phyloP scores from a whole-genome alignment of 1,140 invertebrate species.

The Drosophila bifasciata region DNA sequence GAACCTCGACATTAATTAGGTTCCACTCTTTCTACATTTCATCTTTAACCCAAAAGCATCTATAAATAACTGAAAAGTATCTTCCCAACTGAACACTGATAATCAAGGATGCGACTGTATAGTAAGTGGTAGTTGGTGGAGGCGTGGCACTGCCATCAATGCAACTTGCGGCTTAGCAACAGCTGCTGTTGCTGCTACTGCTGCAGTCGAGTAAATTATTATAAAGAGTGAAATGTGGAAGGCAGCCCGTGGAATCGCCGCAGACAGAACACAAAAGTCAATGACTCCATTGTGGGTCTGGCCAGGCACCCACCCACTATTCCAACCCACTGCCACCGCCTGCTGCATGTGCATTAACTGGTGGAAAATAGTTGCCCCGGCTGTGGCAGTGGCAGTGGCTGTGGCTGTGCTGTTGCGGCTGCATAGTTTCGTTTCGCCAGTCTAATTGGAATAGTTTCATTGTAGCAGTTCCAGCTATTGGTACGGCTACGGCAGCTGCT shows the following conservation, averaged over 20 bases:
- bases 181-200: slow-evolving; percentile 37
- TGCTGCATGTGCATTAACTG: slow-evolving; percentile 75
- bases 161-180: slow-evolving; percentile 73
- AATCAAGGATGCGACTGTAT: slow-evolving; percentile 38
- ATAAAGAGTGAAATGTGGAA: slow-evolving; percentile 54
- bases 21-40: too few species aligned
- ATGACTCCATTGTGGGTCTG: slow-evolving; percentile 78
- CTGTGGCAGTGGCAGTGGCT: slow-evolving; percentile 18
- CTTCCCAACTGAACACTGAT: slow-evolving; percentile 15
- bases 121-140: too few species aligned
- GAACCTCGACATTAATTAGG: too few species aligned
- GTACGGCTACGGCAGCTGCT: background rate
- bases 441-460: slow-evolving; percentile 82
- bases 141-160: slow-evolving; percentile 66
- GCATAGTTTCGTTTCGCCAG: slow-evolving; percentile 72
- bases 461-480: slow-evolving; percentile 21
- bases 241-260: slow-evolving; percentile 20
- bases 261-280: slow-evolving; percentile 75
- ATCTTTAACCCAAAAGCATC: too few species aligned
- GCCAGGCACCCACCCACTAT: background rate
- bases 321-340: background rate
- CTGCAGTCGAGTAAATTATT: slow-evolving; percentile 61
- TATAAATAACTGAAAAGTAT: too few species aligned
- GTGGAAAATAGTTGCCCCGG: slow-evolving; percentile 63
- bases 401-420: slow-evolving; percentile 53